phyloP scores from a whole-genome alignment of 2,113 vertebrate genomes.

The Chelonoidis abingdonii region DNA sequence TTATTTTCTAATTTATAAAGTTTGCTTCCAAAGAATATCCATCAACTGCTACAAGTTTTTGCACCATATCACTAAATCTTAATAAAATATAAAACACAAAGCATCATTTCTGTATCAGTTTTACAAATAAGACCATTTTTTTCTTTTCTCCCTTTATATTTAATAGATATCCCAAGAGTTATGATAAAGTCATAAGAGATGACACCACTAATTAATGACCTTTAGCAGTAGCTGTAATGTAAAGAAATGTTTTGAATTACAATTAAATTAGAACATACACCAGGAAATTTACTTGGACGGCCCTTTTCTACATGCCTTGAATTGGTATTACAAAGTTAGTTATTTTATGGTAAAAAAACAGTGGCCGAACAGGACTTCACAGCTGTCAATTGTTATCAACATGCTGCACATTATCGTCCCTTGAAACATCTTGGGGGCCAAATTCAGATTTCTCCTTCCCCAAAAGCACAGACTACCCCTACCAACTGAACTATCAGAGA shows the following conservation, averaged over 20 bases:
- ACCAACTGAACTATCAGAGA: not conserved
- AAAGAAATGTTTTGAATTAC: not conserved
- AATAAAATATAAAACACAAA: not conserved
- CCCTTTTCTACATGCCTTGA: not conserved
- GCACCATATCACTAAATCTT: not conserved
- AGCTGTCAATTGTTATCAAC: not conserved
- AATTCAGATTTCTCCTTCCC: not conserved
- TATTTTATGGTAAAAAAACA: not conserved
- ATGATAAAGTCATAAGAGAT: not conserved
- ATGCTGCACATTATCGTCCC: not conserved
- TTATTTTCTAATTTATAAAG: not conserved
- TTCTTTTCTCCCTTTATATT: not conserved
- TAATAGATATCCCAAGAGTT: not conserved
- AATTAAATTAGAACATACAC: not conserved
- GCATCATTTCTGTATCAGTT: not conserved
- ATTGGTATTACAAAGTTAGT: not conserved
- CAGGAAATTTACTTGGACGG: not conserved
- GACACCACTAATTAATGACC: not conserved
- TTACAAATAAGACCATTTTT: slow-evolving; percentile 29
- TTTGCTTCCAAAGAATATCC: not conserved
- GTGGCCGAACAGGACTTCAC: not conserved
- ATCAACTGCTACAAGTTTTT: not conserved
- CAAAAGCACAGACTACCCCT: not conserved
- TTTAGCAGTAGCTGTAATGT: not conserved
- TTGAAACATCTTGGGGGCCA: not conserved